phyloP scores from a whole-genome alignment of 2,797 vertebrate genomes.

The Petrocephalus sullivani region DNA sequence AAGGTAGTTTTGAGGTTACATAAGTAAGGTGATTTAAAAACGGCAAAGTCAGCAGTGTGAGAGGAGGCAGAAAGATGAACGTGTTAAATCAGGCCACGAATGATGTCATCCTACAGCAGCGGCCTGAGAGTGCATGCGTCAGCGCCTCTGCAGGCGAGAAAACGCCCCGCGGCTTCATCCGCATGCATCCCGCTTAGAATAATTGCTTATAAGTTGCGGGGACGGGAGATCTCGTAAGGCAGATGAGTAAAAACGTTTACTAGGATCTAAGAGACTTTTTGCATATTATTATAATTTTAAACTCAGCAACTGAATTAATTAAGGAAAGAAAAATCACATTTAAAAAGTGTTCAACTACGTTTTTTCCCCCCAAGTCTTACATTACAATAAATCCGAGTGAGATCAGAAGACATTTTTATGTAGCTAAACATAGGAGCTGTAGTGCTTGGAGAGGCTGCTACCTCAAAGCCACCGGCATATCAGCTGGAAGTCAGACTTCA shows the following conservation, averaged over 20 bases:
- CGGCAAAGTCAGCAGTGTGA: background rate
- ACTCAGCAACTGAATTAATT: background rate
- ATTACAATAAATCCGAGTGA: background rate
- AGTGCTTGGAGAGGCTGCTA: background rate
- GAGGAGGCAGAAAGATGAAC: constrained; percentile 26
- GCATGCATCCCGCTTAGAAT: background rate
- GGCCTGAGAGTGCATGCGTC: constrained; percentile 27
- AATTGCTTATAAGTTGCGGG: background rate
- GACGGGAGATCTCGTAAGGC: background rate
- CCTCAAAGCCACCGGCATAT: background rate
- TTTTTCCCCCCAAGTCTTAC: background rate
- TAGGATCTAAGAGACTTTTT: background rate
- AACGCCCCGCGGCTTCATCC: constrained; percentile 1
- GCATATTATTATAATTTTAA: background rate
- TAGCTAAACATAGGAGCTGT: background rate
- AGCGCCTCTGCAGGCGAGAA: constrained; percentile 1
- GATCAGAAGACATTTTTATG: background rate
- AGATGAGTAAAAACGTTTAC: background rate
- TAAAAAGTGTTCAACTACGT: background rate
- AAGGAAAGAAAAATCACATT: background rate
- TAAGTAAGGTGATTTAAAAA: constrained; percentile 43
- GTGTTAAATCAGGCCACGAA: constrained; percentile 25
- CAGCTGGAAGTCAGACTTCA: background rate
- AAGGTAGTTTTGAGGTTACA: constrained; percentile 38
- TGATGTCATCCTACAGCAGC: constrained; percentile 28